phyloP scores from a whole-genome alignment of 2,888 invertebrate genomes.

The Hololepta plana region DNA sequence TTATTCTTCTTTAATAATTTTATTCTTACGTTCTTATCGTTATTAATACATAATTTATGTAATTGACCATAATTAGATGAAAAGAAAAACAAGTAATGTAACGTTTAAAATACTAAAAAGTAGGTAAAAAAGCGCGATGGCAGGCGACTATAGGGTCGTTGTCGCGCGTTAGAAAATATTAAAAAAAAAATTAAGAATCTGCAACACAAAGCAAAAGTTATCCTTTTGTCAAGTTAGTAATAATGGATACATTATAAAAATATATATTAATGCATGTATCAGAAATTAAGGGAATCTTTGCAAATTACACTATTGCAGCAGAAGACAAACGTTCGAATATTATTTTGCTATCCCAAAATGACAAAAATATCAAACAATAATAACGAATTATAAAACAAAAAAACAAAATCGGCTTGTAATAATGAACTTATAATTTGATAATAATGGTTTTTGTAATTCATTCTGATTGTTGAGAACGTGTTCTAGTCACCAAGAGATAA shows the following conservation, averaged over 20 bases:
- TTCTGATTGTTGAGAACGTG: not conserved
- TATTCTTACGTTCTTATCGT: no score
- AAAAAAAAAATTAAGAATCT: no score
- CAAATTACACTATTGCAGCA: slow-evolving; percentile 3
- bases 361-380: slow-evolving; percentile 3
- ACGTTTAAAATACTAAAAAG: no score
- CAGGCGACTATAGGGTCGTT: no score
- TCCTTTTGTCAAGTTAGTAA: no score
- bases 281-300: slow-evolving; percentile 6
- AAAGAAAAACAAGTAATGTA: no score
- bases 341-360: slow-evolving; percentile 14
- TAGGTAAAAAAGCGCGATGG: no score
- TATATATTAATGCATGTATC: slow-evolving; percentile 5
- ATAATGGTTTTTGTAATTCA: slow-evolving; percentile 5
- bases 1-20: no score
- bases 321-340: slow-evolving; percentile 2
- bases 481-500: not conserved
- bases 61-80: no score
- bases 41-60: no score
- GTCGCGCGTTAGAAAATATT: no score
- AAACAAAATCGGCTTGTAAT: slow-evolving; percentile 4
- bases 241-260: slow-evolving; percentile 5
- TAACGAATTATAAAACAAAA: slow-evolving; percentile 2
- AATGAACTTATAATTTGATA: slow-evolving; percentile 8
- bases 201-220: no score